These are phyloP conservation scores for Acrocephalus scirpaceus DNA, from an alignment of 2,797 vertebrate species.

Conservation along the genomic window DNA sequence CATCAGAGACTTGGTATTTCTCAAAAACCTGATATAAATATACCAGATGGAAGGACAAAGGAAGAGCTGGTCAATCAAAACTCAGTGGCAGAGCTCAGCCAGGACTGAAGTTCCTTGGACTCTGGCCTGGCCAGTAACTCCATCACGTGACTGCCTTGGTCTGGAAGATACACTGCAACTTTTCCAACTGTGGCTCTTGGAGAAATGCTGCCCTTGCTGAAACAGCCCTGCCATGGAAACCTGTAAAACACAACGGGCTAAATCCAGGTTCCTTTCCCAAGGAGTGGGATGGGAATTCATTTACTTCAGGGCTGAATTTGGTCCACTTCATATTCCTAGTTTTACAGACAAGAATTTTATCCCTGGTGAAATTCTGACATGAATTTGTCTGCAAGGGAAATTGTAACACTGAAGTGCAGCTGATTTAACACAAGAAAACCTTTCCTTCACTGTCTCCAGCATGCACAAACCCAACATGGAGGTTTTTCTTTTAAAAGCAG, in stretches of 20 bases:
- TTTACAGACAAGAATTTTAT: not conserved
- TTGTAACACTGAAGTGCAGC: not conserved
- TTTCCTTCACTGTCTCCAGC: not conserved
- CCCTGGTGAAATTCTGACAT: not conserved
- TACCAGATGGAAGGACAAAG: not conserved
- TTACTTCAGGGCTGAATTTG: not conserved
- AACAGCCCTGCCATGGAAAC: not conserved
- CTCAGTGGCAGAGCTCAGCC: not conserved
- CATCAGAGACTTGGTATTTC: slow-evolving; percentile 4
- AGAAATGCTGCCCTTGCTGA: not conserved
- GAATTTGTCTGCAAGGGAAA: not conserved
- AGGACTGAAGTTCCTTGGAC: not conserved
- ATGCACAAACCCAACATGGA: not conserved
- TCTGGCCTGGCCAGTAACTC: not conserved
- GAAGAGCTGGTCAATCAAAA: slow-evolving; percentile 19
- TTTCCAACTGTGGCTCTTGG: not conserved
- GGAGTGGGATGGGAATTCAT: not conserved
- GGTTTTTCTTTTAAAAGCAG: not conserved
- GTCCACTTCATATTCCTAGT: not conserved
- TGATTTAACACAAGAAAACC: not conserved
- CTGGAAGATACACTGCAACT: not conserved
- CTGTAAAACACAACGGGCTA: not conserved
- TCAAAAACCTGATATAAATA: not conserved
- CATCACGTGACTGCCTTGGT: not conserved
- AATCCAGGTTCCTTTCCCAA: not conserved